These are phyloP conservation scores for Xestia xanthographa DNA, from an alignment of 2,888 invertebrate genomes.

Conservation along the genomic window DNA sequence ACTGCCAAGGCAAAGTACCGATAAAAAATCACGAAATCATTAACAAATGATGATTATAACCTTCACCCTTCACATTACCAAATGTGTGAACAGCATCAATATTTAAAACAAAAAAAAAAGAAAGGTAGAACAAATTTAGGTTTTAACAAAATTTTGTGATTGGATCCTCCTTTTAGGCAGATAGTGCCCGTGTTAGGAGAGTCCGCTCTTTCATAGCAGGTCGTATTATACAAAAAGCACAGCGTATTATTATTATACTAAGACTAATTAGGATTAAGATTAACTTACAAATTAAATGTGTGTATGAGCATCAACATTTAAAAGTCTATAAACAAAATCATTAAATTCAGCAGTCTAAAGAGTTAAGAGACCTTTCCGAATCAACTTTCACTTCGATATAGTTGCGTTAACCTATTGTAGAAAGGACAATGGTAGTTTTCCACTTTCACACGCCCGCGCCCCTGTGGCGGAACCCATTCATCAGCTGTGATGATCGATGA, in stretches of 20 bases:
- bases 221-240: too few species aligned
- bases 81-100: slow-evolving; percentile 23
- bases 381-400: slow-evolving; percentile 85
- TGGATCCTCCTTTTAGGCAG: too few species aligned
- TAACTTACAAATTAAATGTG: too few species aligned
- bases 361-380: slow-evolving; percentile 68
- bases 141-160: too few species aligned
- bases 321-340: slow-evolving; percentile 38
- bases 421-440: slow-evolving; percentile 81
- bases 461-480: slow-evolving; percentile 61
- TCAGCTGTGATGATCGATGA: slow-evolving; percentile 76
- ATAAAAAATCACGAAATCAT: not conserved
- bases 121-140: too few species aligned
- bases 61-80: slow-evolving; percentile 39
- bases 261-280: too few species aligned
- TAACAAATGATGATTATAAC: not conserved
- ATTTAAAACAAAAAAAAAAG: too few species aligned
- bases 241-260: too few species aligned
- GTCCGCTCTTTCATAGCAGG: too few species aligned
- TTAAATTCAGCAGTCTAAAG: slow-evolving; percentile 66
- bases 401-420: slow-evolving; percentile 80
- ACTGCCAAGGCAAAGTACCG: not conserved
- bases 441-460: slow-evolving; percentile 83
- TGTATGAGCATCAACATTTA: slow-evolving; percentile 18
- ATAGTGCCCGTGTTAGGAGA: too few species aligned